phyloP scores from a whole-genome alignment of 2,888 invertebrate genomes.

The Schrankia costaestrigalis region DNA sequence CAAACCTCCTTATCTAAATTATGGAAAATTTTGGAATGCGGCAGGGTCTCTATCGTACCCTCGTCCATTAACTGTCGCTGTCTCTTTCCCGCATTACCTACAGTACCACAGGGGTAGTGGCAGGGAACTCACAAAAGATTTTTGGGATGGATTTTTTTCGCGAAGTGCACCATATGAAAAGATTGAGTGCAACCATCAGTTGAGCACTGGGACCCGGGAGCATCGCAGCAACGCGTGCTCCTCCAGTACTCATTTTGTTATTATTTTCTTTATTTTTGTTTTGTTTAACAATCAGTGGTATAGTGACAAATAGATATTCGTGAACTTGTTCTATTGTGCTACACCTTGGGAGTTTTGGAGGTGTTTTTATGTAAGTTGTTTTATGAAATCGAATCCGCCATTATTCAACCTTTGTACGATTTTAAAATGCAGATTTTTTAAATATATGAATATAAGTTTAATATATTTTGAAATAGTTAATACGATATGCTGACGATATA shows the following conservation, averaged over 20 bases:
- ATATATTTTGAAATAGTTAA: too few relatives aligned
- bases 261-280: conserved; percentile 24
- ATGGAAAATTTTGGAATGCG: conserved; percentile 80
- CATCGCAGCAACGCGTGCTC: too few relatives aligned
- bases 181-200: conserved; percentile 56
- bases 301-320: conserved; percentile 1
- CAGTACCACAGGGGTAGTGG: conserved; percentile 63
- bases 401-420: too few relatives aligned
- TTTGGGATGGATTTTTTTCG: conserved; percentile 75
- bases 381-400: too few relatives aligned
- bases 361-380: too few relatives aligned
- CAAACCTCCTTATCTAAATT: conserved; percentile 78
- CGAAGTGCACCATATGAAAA: conserved; percentile 69
- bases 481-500: too few relatives aligned
- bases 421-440: too few relatives aligned
- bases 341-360: too few relatives aligned
- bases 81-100: conserved; percentile 64
- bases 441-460: too few relatives aligned
- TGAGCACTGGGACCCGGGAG: conserved; percentile 24
- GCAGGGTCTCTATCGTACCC: conserved; percentile 56
- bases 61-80: conserved; percentile 31
- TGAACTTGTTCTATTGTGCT: too few relatives aligned
- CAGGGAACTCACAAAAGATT: conserved; percentile 73
- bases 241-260: conserved; percentile 28
- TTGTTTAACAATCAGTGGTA: too few relatives aligned